A percentile compares a stretch with the other conserved stretches of the same genome.
Conservation (phyloP, 2,113 vertebrate genomes). For the Dipodomys merriami region DNA sequence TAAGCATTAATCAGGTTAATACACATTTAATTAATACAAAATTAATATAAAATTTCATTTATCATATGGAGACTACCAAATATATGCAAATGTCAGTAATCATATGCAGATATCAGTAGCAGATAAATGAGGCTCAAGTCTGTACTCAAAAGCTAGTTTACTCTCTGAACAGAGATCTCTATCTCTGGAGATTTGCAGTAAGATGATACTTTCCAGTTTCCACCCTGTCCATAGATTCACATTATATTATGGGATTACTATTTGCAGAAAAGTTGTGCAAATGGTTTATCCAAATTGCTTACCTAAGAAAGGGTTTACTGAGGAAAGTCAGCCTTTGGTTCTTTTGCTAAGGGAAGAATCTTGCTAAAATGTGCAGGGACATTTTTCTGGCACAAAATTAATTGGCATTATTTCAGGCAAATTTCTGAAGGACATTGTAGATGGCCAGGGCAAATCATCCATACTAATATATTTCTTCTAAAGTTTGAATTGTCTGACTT, state of each 20-base stretch:
- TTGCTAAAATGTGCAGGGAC: constrained; percentile 15
- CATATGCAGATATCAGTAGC: background rate
- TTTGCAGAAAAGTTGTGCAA: constrained; percentile 20
- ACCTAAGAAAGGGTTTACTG: background rate
- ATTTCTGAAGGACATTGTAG: constrained; percentile 22
- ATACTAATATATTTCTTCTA: constrained; percentile 43
- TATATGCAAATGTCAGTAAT: constrained; percentile 19
- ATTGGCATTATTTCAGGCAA: background rate
- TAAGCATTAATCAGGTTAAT: background rate
- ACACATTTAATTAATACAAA: background rate
- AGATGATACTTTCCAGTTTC: background rate
- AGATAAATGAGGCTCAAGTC: constrained; percentile 1
- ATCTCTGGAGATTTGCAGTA: background rate
- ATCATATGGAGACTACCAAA: background rate
- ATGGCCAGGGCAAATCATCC: constrained; percentile 49
- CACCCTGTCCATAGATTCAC: background rate
- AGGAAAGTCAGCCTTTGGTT: background rate
- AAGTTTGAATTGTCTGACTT: background rate
- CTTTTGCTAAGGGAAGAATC: background rate
- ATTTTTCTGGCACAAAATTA: constrained; percentile 19
- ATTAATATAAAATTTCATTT: constrained; percentile 54
- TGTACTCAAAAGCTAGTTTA: constrained; percentile 3
- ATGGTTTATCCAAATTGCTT: constrained; percentile 19
- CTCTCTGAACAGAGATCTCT: background rate
- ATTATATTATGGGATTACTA: constrained; percentile 1